Conservation (phyloP, 2,888 invertebrate genomes). For the Allophyes oxyacanthae region DNA sequence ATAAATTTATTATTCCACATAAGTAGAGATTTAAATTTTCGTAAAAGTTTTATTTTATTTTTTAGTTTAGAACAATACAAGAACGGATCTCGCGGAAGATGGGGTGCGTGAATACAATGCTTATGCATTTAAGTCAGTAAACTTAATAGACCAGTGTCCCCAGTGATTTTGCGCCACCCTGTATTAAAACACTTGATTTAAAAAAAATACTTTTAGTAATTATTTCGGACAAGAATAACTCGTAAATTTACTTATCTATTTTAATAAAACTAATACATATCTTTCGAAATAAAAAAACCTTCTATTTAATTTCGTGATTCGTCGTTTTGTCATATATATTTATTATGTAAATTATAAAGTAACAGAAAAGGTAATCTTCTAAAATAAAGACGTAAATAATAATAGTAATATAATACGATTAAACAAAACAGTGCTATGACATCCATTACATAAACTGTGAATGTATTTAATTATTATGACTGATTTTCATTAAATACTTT, state of each 20-base stretch:
- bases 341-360: conserved; percentile 1
- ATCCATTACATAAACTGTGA: conserved; percentile 34
- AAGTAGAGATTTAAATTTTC: no score
- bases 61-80: no score
- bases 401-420: conserved; percentile 24
- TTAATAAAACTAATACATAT: conserved; percentile 43
- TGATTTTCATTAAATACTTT: conserved; percentile 60
- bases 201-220: no score
- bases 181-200: no score
- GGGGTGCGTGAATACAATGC: no score
- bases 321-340: conserved; percentile 7
- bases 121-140: no score
- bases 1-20: no score
- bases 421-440: conserved; percentile 35
- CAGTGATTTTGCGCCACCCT: no score
- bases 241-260: conserved; percentile 2
- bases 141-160: no score
- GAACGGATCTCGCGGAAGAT: no score
- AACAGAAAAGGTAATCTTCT: conserved; percentile 12
- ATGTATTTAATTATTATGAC: conserved; percentile 60
- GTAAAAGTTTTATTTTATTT: no score
- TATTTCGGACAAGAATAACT: no score
- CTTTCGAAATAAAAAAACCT: conserved; percentile 18
- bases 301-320: conserved; percentile 14
- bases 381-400: conserved; percentile 24